Evolutionary conservation across 37 sponge, comb jelly and placozoan genomes (phyloP), one percentile per base, ranked within the genome.

Genomic region (Cladorhizidae sp.): DNA sequence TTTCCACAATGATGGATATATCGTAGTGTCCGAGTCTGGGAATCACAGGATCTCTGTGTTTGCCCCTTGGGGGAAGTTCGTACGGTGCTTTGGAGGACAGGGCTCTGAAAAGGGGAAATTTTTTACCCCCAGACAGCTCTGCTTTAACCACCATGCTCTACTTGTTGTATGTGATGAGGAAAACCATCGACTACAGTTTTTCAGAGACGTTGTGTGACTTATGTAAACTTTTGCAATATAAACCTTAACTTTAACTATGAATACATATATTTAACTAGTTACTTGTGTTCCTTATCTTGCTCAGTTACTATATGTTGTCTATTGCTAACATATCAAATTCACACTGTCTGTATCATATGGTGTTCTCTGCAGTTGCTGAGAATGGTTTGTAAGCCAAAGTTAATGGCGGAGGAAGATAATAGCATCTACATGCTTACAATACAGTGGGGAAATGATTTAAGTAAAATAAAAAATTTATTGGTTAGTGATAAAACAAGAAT

Each of bases 31-130:
- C 23, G 85, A 84, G 58, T 67, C 61, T 38, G 85, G 85, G 14
- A 84, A 84, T 23, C 85, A 84, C 76, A 67, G 85, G 11, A 76
- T 84, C 2, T 84, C 85, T 11, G n/a, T 84, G 28, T 84, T 84
- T 54, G 40, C 57, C 3, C 22, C 67, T 1, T 35, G 45, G 9
- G 85, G 85, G 9, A 55, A 76, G 58, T 84, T 76, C 56, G 25
- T 83, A 17, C 11, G 57, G 22, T 85, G 86, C 71, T 78, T 85
- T 59, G 86, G 86, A 20, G 20, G 35, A 29, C 70, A 85, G 25
- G 86, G 86, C 11, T 32, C 78, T 23, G 64, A 85, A 73, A 71
- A 64, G 1, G 86, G 86, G 15, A 62, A 71, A 73, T 85, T 85
- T 33, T 62, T 29, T 22, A 39, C 17, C 39, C 86, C 86, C 15